Conservation (phyloP, 2,113 vertebrate genomes). For the Sceloporus tristichus region DNA sequence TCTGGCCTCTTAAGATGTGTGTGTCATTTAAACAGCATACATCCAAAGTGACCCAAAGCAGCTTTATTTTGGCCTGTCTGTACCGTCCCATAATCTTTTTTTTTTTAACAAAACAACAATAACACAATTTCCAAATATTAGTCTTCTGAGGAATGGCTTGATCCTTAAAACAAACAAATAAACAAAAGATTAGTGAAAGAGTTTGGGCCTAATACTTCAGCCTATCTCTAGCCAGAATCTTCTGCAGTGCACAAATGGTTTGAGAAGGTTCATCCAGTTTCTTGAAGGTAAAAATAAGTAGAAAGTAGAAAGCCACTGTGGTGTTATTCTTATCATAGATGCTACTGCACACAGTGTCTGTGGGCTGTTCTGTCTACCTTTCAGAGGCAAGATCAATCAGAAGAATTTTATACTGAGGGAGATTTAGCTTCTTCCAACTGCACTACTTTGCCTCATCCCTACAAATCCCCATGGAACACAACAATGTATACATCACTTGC, state of each 20-base stretch:
- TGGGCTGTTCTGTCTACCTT: neutral
- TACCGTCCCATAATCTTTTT: too few species aligned
- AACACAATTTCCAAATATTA: too few species aligned
- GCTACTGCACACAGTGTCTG: neutral
- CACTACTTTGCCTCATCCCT: neutral
- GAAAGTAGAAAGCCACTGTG: neutral
- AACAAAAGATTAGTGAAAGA: too few species aligned
- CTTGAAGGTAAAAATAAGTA: too few species aligned
- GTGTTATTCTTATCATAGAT: neutral
- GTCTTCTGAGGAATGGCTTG: too few species aligned
- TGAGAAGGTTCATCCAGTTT: neutral
- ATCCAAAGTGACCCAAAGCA: too few species aligned
- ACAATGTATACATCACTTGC: neutral
- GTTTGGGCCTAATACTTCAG: too few species aligned
- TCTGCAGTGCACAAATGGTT: neutral
- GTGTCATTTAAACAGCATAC: too few species aligned
- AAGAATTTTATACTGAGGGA: neutral
- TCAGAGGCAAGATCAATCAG: neutral
- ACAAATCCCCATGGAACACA: neutral
- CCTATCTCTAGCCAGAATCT: neutral
- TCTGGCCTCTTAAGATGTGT: too few species aligned
- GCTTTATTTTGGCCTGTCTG: too few species aligned
- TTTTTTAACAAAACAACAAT: too few species aligned
- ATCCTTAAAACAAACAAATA: too few species aligned
- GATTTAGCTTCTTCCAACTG: neutral